phyloP scores from a whole-genome alignment of 2,797 vertebrate species.

The Tadarida brasiliensis region DNA sequence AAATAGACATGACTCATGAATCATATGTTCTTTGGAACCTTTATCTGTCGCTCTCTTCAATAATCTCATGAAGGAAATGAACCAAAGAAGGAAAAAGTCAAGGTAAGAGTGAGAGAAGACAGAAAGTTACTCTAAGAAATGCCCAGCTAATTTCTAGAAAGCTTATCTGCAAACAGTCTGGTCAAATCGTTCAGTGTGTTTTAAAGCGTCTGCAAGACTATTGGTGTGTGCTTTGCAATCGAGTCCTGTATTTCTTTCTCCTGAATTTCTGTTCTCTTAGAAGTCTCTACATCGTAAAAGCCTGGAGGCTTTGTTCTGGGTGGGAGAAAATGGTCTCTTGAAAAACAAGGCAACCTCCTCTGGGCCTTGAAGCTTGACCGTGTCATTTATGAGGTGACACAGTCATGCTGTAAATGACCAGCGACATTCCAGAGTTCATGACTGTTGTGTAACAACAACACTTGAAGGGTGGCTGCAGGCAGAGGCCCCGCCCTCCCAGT shows the following conservation, averaged over 20 bases:
- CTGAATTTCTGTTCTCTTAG: not conserved
- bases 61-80: conserved; percentile 79
- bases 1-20: conserved; percentile 79
- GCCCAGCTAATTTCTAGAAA: conserved; percentile 75
- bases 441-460: conserved; percentile 85
- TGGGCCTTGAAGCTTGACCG: conserved; percentile 57
- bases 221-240: not conserved
- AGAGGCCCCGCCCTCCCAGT: conserved; percentile 83
- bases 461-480: conserved; percentile 86
- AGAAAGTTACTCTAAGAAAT: conserved; percentile 8
- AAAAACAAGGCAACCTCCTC: conserved; percentile 69
- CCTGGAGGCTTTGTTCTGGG: conserved; percentile 64
- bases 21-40: conserved; percentile 79
- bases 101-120: conserved; percentile 62
- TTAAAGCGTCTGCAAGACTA: not conserved
- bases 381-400: conserved; percentile 78
- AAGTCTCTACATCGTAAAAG: not conserved
- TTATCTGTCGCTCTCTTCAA: conserved; percentile 72
- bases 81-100: conserved; percentile 64
- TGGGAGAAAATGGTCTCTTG: conserved; percentile 51
- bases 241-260: not conserved
- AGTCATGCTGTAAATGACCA: conserved; percentile 79
- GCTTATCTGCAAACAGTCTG: conserved; percentile 3
- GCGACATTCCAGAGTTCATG: conserved; percentile 84
- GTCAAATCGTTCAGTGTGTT: not conserved